These are phyloP conservation scores for Aleiodes sp. DNA, from an alignment of 1,140 invertebrate species.

Conservation along the genomic window DNA sequence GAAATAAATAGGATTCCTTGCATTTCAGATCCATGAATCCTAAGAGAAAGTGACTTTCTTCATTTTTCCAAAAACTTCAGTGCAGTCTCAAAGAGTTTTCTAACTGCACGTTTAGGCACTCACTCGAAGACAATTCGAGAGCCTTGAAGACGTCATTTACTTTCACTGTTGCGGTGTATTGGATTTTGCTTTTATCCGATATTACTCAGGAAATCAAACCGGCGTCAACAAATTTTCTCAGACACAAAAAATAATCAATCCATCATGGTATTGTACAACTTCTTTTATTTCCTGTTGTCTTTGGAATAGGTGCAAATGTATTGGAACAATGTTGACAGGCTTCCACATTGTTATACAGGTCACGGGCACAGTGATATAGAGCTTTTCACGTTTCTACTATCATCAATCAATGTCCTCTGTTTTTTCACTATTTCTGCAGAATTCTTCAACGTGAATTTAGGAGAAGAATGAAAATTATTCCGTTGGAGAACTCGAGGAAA, in stretches of 20 bases:
- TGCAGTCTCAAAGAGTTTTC: too few relatives aligned
- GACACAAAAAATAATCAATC: neutral
- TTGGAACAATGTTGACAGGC: constrained; percentile 11
- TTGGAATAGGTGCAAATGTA: neutral
- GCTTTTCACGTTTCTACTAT: neutral
- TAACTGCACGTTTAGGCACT: too few relatives aligned
- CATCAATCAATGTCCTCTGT: constrained; percentile 17
- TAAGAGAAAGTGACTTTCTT: too few relatives aligned
- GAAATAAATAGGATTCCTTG: too few relatives aligned
- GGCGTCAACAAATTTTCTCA: neutral
- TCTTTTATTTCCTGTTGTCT: constrained; percentile 18
- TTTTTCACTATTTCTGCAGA: neutral
- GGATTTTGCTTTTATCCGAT: neutral
- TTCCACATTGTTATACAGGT: constrained; percentile 25
- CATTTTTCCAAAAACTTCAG: too few relatives aligned
- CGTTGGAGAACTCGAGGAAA: too few relatives aligned
- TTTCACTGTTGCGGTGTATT: neutral
- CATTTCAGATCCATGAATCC: too few relatives aligned
- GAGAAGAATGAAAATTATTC: too few relatives aligned
- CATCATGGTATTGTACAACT: constrained; percentile 3
- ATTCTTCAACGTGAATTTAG: too few relatives aligned
- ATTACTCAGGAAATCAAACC: neutral
- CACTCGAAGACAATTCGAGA: too few relatives aligned
- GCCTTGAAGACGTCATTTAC: too few relatives aligned
- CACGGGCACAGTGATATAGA: constrained; percentile 4